Conservation (phyloP, 2,113 vertebrate genomes). For the Microcebus lehilahytsara region DNA sequence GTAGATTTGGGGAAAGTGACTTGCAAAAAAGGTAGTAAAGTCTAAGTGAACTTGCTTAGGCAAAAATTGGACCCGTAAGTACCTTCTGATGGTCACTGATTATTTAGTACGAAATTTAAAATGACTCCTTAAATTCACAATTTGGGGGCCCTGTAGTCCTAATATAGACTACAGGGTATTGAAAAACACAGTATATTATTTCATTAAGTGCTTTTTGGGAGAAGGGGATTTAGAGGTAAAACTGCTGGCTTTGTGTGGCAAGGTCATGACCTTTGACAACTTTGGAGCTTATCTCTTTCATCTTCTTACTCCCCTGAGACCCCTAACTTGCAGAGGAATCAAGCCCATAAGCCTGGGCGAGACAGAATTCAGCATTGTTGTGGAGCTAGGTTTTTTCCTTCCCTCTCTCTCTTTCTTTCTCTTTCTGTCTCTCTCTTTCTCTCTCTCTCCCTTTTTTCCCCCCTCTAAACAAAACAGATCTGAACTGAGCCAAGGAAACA, state of each 20-base stretch:
- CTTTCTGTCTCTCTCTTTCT: slow-evolving; percentile 76
- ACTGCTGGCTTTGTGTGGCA: slow-evolving; percentile 92
- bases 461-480: slow-evolving; percentile 95
- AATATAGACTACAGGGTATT: slow-evolving; percentile 82
- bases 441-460: slow-evolving; percentile 66
- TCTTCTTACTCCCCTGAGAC: slow-evolving; percentile 86
- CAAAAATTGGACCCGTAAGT: neutral
- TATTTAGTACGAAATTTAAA: slow-evolving; percentile 76
- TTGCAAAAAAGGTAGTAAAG: neutral
- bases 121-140: slow-evolving; percentile 76
- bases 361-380: slow-evolving; percentile 97
- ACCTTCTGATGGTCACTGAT: slow-evolving; percentile 39
- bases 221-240: slow-evolving; percentile 92
- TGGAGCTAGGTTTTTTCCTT: slow-evolving; percentile 83
- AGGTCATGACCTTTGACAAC: slow-evolving; percentile 95
- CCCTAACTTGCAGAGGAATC: slow-evolving; percentile 87
- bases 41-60: slow-evolving; percentile 46
- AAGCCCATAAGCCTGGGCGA: slow-evolving; percentile 86
- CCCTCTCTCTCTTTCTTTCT: slow-evolving; percentile 76
- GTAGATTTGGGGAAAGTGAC: neutral
- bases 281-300: slow-evolving; percentile 90
- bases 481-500: slow-evolving; percentile 99
- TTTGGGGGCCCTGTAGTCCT: slow-evolving; percentile 67
- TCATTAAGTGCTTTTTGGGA: slow-evolving; percentile 94
- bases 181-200: slow-evolving; percentile 93